Evolutionary conservation across 2,113 vertebrate species (phyloP).

Genomic region (Uria aalge): DNA sequence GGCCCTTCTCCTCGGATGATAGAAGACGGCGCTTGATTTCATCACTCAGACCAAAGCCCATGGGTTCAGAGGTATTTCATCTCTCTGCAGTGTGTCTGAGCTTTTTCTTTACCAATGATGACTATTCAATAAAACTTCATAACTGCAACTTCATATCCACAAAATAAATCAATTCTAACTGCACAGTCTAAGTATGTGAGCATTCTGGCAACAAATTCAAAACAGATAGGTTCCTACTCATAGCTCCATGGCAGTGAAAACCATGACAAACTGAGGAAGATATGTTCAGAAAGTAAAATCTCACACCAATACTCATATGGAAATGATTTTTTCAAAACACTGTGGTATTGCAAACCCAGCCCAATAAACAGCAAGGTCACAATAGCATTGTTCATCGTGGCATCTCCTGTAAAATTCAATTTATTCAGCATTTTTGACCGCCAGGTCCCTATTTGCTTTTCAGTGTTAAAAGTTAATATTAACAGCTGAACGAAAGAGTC

Average conservation of each 20-base stretch:
- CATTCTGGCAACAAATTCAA: conserved; percentile 26
- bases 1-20: neutral
- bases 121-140: conserved; percentile 16
- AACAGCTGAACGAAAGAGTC: neutral
- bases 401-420: neutral
- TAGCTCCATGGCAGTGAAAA: conserved; percentile 27
- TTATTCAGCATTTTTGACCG: neutral
- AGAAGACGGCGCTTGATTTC: neutral
- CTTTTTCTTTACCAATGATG: neutral
- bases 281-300: conserved; percentile 23
- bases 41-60: neutral
- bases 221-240: conserved; percentile 37
- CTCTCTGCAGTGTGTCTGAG: neutral
- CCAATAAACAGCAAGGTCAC: conserved; percentile 12
- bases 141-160: conserved; percentile 28
- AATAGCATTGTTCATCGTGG: neutral
- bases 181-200: neutral
- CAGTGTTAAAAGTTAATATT: neutral
- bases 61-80: neutral
- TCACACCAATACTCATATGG: conserved; percentile 52
- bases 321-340: conserved; percentile 44
- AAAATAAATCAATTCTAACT: conserved; percentile 44
- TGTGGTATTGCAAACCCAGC: neutral
- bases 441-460: neutral
- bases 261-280: conserved; percentile 24